A percentile compares a stretch with the other conserved stretches of the same genome.
phyloP scores from a whole-genome alignment of 2,888 invertebrate species.

The Drosophila meridiana region DNA sequence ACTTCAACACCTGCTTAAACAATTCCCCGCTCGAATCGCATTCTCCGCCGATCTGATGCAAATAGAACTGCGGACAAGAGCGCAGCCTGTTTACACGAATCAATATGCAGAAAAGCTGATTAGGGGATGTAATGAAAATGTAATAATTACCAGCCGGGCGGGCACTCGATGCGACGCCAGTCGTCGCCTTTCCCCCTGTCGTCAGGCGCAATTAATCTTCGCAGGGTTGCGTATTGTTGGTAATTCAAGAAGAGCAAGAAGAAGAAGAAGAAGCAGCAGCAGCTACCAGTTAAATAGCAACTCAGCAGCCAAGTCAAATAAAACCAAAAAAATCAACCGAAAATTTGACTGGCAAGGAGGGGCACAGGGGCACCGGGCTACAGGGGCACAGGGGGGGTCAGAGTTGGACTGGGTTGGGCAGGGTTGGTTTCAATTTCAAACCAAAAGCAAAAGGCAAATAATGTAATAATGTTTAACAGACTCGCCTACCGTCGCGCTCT shows the following conservation, averaged over 20 bases:
- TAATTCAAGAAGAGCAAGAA: constrained; percentile 48
- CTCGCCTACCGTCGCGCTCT: constrained; percentile 32
- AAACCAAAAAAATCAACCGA: constrained; percentile 39
- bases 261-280: neutral
- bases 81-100: constrained; percentile 66
- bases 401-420: constrained; percentile 64
- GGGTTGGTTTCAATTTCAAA: constrained; percentile 84
- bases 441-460: constrained; percentile 77
- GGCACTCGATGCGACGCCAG: constrained; percentile 50
- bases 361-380: neutral
- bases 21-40: constrained; percentile 20
- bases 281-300: constrained; percentile 28
- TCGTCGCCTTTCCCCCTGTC: neutral
- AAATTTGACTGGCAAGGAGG: constrained; percentile 41
- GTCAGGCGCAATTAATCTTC: constrained; percentile 70
- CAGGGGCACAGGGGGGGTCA: neutral
- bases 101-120: constrained; percentile 81
- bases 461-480: constrained; percentile 79
- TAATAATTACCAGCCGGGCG: constrained; percentile 78
- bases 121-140: constrained; percentile 84
- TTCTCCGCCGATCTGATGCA: constrained; percentile 34
- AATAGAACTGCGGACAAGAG: constrained; percentile 20
- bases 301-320: constrained; percentile 60
- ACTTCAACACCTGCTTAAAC: constrained; percentile 71
- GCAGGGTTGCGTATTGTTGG: constrained; percentile 57